A percentile compares a stretch with the other conserved stretches of the same genome.
Evolutionary conservation across 2,113 vertebrate genomes (phyloP).

Genomic region (Oxyruncus cristatus): DNA sequence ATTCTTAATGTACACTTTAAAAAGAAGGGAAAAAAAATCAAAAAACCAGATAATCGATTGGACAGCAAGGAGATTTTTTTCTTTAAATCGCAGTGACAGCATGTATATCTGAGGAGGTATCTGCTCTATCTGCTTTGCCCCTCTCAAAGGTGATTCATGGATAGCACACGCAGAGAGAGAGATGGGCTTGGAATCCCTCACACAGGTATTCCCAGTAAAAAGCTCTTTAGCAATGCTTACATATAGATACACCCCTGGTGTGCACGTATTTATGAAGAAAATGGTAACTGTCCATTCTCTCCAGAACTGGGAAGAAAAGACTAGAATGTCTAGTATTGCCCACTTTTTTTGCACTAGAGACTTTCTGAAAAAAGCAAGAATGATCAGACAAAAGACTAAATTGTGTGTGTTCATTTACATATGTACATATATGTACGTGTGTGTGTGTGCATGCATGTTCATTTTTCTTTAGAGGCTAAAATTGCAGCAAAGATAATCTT

Average conservation of each 20-base stretch:
- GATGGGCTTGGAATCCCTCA: not conserved
- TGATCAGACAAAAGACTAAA: not conserved
- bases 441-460: rapidly evolving
- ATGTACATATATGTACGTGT: rapidly evolving
- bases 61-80: not conserved
- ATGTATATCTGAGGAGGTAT: not conserved
- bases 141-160: not conserved
- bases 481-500: not conserved
- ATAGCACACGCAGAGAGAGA: not conserved
- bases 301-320: not conserved
- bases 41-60: not conserved
- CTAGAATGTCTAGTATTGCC: not conserved
- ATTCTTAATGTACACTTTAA: not conserved
- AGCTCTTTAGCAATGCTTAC: not conserved
- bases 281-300: not conserved
- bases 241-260: too few species aligned
- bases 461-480: not conserved
- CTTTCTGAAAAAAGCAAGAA: not conserved
- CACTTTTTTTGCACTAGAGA: not conserved
- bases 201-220: not conserved
- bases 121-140: not conserved
- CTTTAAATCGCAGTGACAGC: not conserved
- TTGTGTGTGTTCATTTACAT: not conserved
- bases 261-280: not conserved
- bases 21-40: rapidly evolving